Conservation (phyloP, 2,888 invertebrate species). For the Holacanthella duospinosa region DNA sequence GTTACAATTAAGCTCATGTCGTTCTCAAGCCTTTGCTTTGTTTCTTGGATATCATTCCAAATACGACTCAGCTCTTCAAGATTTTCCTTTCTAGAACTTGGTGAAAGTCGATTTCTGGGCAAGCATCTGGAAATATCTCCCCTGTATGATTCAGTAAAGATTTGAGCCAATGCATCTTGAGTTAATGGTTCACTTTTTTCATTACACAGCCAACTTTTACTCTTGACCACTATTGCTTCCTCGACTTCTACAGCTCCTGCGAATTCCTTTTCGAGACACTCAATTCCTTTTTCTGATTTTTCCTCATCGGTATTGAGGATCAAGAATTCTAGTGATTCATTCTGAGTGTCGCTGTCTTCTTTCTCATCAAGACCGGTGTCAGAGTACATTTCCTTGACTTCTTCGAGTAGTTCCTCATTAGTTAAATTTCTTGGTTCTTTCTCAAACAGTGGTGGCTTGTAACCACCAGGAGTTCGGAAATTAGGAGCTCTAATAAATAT, state of each 20-base stretch:
- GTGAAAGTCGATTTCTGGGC: constrained; percentile 5
- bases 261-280: too few relatives aligned
- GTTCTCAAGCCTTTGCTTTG: constrained; percentile 15
- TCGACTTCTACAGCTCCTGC: neutral
- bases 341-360: neutral
- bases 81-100: constrained; percentile 13
- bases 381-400: constrained; percentile 33
- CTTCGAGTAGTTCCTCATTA: constrained; percentile 28
- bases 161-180: neutral
- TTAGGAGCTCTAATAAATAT: constrained; percentile 32
- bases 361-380: neutral
- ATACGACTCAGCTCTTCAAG: constrained; percentile 19
- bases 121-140: constrained; percentile 14
- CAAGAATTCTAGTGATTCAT: neutral
- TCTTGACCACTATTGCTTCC: neutral
- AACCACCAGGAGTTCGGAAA: constrained; percentile 33
- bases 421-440: constrained; percentile 27
- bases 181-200: too few relatives aligned
- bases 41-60: constrained; percentile 26
- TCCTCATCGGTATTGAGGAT: too few relatives aligned
- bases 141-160: constrained; percentile 16
- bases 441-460: constrained; percentile 23
- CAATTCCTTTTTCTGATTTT: too few relatives aligned
- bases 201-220: neutral
- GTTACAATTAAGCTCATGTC: constrained; percentile 11